Conservation (phyloP, 2,888 invertebrate species). For the Patella depressa region DNA sequence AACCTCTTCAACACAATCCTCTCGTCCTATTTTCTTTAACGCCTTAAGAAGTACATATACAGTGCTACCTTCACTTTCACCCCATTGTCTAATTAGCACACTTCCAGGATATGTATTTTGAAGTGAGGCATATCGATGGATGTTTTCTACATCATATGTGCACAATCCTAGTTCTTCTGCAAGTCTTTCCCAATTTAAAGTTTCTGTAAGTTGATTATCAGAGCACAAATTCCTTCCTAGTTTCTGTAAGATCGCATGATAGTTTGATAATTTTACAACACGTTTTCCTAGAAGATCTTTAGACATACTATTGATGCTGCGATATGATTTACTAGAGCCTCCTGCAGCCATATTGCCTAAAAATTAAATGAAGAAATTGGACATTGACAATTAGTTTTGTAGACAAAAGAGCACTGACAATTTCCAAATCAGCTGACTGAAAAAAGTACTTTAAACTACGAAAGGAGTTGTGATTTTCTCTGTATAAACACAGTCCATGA, state of each 20-base stretch:
- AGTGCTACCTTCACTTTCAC: constrained; percentile 22
- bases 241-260: constrained; percentile 19
- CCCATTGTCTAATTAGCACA: constrained; percentile 27
- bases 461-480: no score
- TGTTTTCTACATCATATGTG: constrained; percentile 14
- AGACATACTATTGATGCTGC: neutral
- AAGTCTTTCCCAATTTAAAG: constrained; percentile 28
- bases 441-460: no score
- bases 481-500: no score
- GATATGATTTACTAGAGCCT: neutral
- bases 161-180: constrained; percentile 32
- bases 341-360: neutral
- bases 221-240: constrained; percentile 22
- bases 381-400: no score
- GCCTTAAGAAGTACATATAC: constrained; percentile 31
- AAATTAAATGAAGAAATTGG: no score
- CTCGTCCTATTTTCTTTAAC: constrained; percentile 22
- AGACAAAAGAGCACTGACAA: no score
- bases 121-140: constrained; percentile 21
- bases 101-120: constrained; percentile 26
- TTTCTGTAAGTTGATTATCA: constrained; percentile 10
- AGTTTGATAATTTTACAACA: neutral
- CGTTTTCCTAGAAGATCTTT: neutral
- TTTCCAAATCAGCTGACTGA: no score
- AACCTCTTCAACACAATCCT: constrained; percentile 26